These are phyloP conservation scores for Drosophila truncata DNA, from an alignment of 1,140 invertebrate species.

Conservation along the genomic window DNA sequence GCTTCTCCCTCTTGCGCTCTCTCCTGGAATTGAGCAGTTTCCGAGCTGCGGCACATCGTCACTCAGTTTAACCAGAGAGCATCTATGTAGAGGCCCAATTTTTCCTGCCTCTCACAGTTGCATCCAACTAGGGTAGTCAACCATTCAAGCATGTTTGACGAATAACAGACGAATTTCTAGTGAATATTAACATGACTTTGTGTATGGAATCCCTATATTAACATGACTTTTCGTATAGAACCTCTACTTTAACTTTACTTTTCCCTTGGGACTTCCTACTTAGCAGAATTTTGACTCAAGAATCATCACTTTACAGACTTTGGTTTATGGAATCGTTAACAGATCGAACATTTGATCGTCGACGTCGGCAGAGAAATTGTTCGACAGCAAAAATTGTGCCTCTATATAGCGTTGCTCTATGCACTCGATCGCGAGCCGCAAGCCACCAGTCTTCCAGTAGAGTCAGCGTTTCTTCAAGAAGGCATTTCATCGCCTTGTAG, in stretches of 20 bases:
- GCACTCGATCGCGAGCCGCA: slow-evolving; percentile 20
- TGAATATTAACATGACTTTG: too few relatives aligned
- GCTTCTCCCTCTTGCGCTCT: slow-evolving; percentile 13
- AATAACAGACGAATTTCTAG: background rate
- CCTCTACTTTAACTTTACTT: too few relatives aligned
- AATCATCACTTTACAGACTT: too few relatives aligned
- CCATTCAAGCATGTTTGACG: background rate
- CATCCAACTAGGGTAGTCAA: background rate
- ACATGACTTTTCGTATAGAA: too few relatives aligned
- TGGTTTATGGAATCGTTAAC: too few relatives aligned
- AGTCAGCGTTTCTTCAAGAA: slow-evolving; percentile 21
- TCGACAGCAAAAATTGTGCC: background rate
- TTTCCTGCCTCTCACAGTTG: background rate
- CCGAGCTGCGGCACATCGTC: slow-evolving; percentile 18
- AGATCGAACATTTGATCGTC: background rate
- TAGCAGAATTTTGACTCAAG: too few relatives aligned
- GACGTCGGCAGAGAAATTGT: background rate
- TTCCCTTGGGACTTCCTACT: too few relatives aligned
- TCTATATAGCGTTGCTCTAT: slow-evolving; percentile 2
- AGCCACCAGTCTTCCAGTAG: slow-evolving; percentile 30
- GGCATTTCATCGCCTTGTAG: background rate
- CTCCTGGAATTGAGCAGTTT: slow-evolving; percentile 26
- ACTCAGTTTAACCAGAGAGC: slow-evolving; percentile 30
- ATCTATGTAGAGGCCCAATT: background rate
- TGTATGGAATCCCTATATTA: too few relatives aligned